Evolutionary conservation across 2,113 vertebrate genomes (phyloP).

Genomic region (Nanorana parkeri): DNA sequence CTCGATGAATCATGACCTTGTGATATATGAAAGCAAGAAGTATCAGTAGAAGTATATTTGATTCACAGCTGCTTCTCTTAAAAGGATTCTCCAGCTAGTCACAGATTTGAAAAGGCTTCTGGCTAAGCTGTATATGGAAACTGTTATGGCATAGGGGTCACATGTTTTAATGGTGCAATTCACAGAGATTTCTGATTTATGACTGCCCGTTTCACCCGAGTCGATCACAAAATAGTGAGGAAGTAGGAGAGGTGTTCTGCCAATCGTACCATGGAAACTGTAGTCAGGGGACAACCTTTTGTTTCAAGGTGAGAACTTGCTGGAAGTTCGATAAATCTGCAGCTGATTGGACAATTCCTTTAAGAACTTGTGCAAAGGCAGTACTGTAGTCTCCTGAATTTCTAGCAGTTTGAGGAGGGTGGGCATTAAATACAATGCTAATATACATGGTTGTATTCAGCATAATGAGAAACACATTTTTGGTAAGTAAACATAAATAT

Average conservation of each 20-base stretch:
- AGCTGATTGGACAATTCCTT: conserved; percentile 25
- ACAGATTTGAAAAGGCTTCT: no score
- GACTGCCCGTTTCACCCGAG: no score
- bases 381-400: conserved; percentile 73
- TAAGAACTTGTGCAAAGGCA: conserved; percentile 85
- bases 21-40: neutral
- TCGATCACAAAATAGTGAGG: no score
- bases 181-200: no score
- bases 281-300: no score
- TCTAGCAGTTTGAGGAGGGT: conserved; percentile 68
- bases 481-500: conserved; percentile 85
- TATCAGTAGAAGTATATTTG: conserved; percentile 76
- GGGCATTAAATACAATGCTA: conserved; percentile 87
- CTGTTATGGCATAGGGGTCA: no score
- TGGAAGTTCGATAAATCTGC: no score
- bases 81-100: conserved; percentile 60
- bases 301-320: no score
- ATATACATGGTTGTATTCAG: conserved; percentile 82
- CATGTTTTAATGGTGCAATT: no score
- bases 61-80: conserved; percentile 90
- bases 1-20: conserved; percentile 29
- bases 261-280: no score
- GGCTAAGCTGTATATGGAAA: no score
- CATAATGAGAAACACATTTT: conserved; percentile 75
- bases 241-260: no score